phyloP scores from a whole-genome alignment of 2,888 invertebrate genomes.

The Saturnia japonica region DNA sequence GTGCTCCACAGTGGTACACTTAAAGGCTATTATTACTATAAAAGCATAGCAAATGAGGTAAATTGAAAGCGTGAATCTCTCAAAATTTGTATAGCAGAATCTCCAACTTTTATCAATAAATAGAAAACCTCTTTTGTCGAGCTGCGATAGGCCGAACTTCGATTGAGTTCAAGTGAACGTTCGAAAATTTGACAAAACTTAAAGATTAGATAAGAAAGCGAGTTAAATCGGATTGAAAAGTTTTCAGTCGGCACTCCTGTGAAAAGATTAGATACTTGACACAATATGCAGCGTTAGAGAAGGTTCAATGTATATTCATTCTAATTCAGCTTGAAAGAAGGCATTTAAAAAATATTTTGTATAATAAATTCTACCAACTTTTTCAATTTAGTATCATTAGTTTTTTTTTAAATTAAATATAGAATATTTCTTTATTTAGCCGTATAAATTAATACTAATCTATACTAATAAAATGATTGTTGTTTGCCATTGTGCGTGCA shows the following conservation, averaged over 20 bases:
- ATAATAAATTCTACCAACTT: too few species aligned
- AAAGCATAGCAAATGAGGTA: not conserved
- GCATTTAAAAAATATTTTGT: too few species aligned
- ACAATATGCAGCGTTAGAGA: slow-evolving; percentile 7
- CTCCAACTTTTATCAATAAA: not conserved
- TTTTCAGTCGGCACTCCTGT: slow-evolving; percentile 61
- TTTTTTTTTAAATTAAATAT: too few species aligned
- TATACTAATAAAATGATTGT: too few species aligned
- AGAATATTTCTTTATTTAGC: too few species aligned
- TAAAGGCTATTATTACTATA: not conserved
- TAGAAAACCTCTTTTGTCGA: slow-evolving; percentile 6
- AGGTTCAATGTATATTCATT: not conserved
- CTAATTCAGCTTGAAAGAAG: too few species aligned
- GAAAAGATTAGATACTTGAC: slow-evolving; percentile 54
- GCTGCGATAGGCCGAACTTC: slow-evolving; percentile 21
- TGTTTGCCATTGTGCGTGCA: too few species aligned
- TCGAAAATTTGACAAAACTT: slow-evolving; percentile 69
- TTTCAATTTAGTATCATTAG: too few species aligned
- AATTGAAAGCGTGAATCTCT: not conserved
- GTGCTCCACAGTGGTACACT: too few species aligned
- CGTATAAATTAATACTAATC: too few species aligned
- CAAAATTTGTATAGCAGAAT: slow-evolving; percentile 2
- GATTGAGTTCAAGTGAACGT: slow-evolving; percentile 33
- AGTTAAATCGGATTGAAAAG: slow-evolving; percentile 72
- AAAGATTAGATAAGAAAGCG: slow-evolving; percentile 66